Evolutionary conservation across 2,113 vertebrate species (phyloP), one percentile per base, ranked within the genome.

Genomic region (Misgurnus mizolepis): DNA sequence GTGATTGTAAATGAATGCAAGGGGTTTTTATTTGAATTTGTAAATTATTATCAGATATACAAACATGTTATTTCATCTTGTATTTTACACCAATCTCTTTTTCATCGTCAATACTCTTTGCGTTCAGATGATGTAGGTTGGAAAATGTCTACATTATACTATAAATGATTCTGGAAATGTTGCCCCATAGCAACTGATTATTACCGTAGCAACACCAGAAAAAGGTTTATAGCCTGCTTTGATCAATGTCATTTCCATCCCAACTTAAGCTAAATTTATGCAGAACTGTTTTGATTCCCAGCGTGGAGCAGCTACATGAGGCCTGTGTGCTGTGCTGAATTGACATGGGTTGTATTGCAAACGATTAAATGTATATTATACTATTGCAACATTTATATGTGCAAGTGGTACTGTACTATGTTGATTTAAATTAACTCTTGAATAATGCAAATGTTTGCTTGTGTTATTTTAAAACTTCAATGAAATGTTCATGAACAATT

Each of bases 231-330:
- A 3, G 61, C 80, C 53, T 41, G n/a, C 22, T 47, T 79, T 50
- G 7, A 80, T 81, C 76, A 7, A 80, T 41, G 10, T 82, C 73
- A 73, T 45, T 77, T 87, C 87, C 77, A 86, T 71, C 79, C 22
- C 81, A 89, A 91, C 89, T 90, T 90, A 88, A 91, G 17, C 90
- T 88, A 91, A 91, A 90, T 91, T 86, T 89, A 86, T 80, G 64
- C 76, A 79, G 81, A 87, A 87, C n/a, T 3, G 34, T 55, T 55
- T 27, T 11, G 50, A 71, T 88, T 82, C 86, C 89, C 88, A 89
- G 84, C 88, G 88, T 87, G 17, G 55, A n/a, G 6, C 55, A 6
- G 2, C 17, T 17, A 17, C 17, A 56, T 90, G 64, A 86, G 47
- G 85, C 66, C 34, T 53, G 22, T 49, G 80, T 80, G 78, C 82